Percentiles rank a stretch among this genome's conserved stretches.
Evolutionary conservation across 2,797 vertebrate species (phyloP).

Genomic region (Sebastes matsubarae): DNA sequence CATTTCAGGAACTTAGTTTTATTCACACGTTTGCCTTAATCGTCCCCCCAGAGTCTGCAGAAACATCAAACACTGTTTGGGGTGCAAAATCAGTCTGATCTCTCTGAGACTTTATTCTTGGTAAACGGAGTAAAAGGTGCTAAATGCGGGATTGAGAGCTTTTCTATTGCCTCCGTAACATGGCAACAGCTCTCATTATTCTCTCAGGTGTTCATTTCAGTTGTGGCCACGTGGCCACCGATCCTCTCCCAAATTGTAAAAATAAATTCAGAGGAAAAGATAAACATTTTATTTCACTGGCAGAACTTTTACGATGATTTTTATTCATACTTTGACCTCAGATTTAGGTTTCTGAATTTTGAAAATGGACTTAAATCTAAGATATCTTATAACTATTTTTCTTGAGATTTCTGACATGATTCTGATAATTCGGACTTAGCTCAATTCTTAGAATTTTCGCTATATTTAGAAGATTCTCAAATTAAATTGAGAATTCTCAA

Average conservation of each 20-base stretch:
- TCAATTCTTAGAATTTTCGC: background rate
- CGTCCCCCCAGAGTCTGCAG: background rate
- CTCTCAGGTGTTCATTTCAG: too few relatives aligned
- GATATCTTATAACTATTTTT: background rate
- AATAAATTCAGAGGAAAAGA: background rate
- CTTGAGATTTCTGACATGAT: too few relatives aligned
- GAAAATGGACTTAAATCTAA: background rate
- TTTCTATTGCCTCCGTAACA: too few relatives aligned
- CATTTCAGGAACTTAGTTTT: background rate
- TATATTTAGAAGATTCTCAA: background rate
- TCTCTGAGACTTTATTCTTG: too few relatives aligned
- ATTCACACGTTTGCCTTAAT: too few relatives aligned
- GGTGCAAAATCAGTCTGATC: too few relatives aligned
- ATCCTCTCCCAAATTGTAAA: background rate
- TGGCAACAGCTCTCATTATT: accelerated
- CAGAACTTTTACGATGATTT: too few relatives aligned
- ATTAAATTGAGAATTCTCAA: background rate
- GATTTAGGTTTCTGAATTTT: background rate
- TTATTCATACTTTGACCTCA: background rate
- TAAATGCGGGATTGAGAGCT: too few relatives aligned
- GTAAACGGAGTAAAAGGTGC: too few relatives aligned
- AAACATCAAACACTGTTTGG: too few relatives aligned
- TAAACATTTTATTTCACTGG: background rate
- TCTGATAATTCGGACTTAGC: background rate
- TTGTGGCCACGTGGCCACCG: accelerated